Base-by-base conservation (phyloP, 1,140 invertebrate species). In the Drosophila takahashii region DNA sequence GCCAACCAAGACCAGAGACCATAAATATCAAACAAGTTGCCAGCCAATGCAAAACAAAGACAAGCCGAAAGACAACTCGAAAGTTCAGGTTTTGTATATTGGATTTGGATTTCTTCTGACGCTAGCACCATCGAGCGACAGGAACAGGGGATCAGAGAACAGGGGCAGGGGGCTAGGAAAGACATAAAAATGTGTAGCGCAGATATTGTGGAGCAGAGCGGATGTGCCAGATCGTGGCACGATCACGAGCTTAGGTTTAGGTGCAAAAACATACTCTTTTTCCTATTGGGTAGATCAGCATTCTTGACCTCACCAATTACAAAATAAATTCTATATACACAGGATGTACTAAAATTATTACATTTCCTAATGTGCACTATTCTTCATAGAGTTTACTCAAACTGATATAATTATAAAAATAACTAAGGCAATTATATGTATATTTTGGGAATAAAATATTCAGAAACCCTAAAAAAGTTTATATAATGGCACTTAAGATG, bases 21-120 rank as follows among this genome's bases (percentile, higher is more conserved):
- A 79, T 87, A 89, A 87, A 90, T 89, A 84, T 80, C 64, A 78
- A 87, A 87, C 84, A 71, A 84, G 84, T 87, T 90, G 74, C 39
- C 56, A 54, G 27, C 52, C 48, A 77, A 60, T 77, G 62, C 48
- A 52, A 77, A 77, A 74, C 52, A 75, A 57, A 75, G 60, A 52
- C 36, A 71, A 54, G 42, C 36, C 58, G 53, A 59, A 67, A 74
- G 48, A 64, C 60, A 69, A 69, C 84, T 83, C 84, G 76, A 89
- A 83, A 89, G 84, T 87, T 87, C 72, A 84, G 85, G 81, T 77
- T 77, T 69, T 39, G 11, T 45, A 39, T 65, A 45, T 52, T 41
- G 48, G 29, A 60, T 15, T 72, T 59, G 18, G 45, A 65, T 75
- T 57, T 75, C 72, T 50, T 75, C 61, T 75, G 52, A 66, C 60